Evolutionary conservation across 2,888 invertebrate genomes (phyloP).

Genomic region (Leptodirus hochenwartii): DNA sequence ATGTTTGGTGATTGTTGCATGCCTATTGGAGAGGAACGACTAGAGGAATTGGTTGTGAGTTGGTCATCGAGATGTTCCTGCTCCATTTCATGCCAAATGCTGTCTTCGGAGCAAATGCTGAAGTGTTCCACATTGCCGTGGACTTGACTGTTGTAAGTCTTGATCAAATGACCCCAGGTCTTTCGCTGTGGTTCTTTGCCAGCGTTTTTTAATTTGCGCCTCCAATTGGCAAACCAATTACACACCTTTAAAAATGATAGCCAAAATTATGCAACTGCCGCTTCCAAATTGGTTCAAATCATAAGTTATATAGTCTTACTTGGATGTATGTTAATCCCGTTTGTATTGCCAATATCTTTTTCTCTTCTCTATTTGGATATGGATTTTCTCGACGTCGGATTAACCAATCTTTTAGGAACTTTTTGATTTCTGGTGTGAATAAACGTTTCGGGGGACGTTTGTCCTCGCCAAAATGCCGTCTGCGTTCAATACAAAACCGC

Average conservation of each 20-base stretch:
- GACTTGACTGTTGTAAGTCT: slow-evolving; percentile 52
- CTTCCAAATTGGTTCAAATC: not conserved
- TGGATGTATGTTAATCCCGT: slow-evolving; percentile 64
- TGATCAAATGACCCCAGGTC: slow-evolving; percentile 57
- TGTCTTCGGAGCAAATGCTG: slow-evolving; percentile 60
- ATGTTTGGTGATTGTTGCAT: no score
- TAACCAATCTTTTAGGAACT: slow-evolving; percentile 60
- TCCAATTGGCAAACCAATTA: slow-evolving; percentile 75
- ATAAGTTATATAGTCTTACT: slow-evolving; percentile 30
- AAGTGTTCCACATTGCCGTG: slow-evolving; percentile 65
- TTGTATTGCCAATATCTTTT: slow-evolving; percentile 50
- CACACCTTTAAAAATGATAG: slow-evolving; percentile 36
- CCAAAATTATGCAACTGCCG: slow-evolving; percentile 5
- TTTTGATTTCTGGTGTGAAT: slow-evolving; percentile 64
- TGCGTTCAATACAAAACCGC: slow-evolving; percentile 16
- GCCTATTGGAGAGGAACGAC: slow-evolving; percentile 6
- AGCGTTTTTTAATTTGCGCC: slow-evolving; percentile 58
- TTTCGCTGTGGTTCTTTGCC: slow-evolving; percentile 47
- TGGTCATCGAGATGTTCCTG: slow-evolving; percentile 12
- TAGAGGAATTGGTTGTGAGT: slow-evolving; percentile 13
- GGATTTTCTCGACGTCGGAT: slow-evolving; percentile 58
- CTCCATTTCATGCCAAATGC: slow-evolving; percentile 58
- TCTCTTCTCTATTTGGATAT: slow-evolving; percentile 60
- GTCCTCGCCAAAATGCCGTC: slow-evolving; percentile 37
- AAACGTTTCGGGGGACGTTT: slow-evolving; percentile 50